Percentiles rank a stretch among this genome's conserved stretches.
Evolutionary conservation across 2,797 vertebrate genomes (phyloP).

Genomic region (Cuniculus paca): DNA sequence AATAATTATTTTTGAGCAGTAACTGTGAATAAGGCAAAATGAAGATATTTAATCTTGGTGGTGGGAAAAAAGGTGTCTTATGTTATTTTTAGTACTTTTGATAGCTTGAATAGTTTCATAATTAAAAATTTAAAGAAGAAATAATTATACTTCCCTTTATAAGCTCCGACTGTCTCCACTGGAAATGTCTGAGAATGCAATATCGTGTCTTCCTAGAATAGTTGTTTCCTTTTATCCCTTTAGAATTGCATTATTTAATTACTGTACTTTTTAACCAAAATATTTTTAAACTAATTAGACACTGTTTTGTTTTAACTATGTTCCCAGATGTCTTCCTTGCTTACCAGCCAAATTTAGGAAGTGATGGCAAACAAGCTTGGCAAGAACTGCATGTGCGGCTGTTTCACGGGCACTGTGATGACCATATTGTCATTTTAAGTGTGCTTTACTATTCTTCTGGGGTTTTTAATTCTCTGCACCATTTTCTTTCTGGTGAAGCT

Average conservation of each 20-base stretch:
- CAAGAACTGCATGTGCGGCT: conserved; percentile 51
- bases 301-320: conserved; percentile 81
- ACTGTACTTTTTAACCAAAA: conserved; percentile 78
- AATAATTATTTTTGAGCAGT: conserved; percentile 61
- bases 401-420: conserved; percentile 65
- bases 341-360: conserved; percentile 79
- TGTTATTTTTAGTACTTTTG: conserved; percentile 49
- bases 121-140: conserved; percentile 71
- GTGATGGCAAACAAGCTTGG: conserved; percentile 73
- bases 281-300: conserved; percentile 83
- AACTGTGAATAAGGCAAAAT: conserved; percentile 38
- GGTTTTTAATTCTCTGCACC: conserved; percentile 52
- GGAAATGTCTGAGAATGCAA: conserved; percentile 43
- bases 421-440: conserved; percentile 70
- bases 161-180: conserved; percentile 49
- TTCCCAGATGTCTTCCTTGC: conserved; percentile 80
- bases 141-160: conserved; percentile 8
- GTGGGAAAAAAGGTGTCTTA: background rate
- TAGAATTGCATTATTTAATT: conserved; percentile 76
- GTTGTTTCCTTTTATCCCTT: conserved; percentile 50
- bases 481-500: conserved; percentile 45
- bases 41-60: conserved; percentile 21
- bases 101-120: conserved; percentile 51
- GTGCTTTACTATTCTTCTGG: conserved; percentile 71
- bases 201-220: conserved; percentile 39